Percentiles rank a stretch among this genome's conserved stretches.
Evolutionary conservation across 2,888 invertebrate genomes (phyloP).

Genomic region (Lasioglossum leucozonium): DNA sequence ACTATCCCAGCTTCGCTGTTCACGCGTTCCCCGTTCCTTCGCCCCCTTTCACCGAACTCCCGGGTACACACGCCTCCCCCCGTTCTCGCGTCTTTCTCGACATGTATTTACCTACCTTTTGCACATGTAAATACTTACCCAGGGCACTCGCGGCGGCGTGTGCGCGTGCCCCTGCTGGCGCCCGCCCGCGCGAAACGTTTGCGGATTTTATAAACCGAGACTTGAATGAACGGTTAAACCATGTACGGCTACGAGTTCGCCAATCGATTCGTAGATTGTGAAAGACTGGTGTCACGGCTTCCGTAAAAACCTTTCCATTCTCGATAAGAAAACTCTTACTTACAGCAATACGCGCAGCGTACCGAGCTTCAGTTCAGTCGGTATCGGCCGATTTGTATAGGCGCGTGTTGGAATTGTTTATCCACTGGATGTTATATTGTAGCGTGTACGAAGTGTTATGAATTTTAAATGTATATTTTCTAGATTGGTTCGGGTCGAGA

Average conservation of each 20-base stretch:
- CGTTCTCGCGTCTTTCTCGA: not conserved
- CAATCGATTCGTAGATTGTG: not conserved
- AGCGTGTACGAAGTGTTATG: not conserved
- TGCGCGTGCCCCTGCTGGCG: slow-evolving; percentile 12
- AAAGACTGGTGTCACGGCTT: slow-evolving; percentile 3
- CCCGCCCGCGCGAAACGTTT: slow-evolving; percentile 1
- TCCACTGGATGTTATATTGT: not conserved
- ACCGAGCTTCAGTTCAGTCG: not conserved
- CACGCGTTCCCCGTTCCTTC: slow-evolving; percentile 30
- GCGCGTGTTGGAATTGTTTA: not conserved
- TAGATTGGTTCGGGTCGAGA: not conserved
- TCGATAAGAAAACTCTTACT: not conserved
- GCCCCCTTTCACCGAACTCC: slow-evolving; percentile 54
- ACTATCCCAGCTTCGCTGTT: slow-evolving; percentile 22
- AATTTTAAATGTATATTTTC: not conserved
- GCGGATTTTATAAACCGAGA: slow-evolving; percentile 42
- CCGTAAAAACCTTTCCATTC: slow-evolving; percentile 3
- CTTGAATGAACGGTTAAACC: slow-evolving; percentile 42
- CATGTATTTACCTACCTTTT: slow-evolving; percentile 27
- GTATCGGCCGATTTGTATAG: not conserved
- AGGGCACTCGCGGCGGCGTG: slow-evolving; percentile 9
- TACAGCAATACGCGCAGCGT: not conserved
- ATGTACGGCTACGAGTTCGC: slow-evolving; percentile 18
- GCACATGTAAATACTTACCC: slow-evolving; percentile 29
- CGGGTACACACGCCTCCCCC: slow-evolving; percentile 22